Conservation (phyloP, 2,797 vertebrate species). For the Mus spretus region DNA sequence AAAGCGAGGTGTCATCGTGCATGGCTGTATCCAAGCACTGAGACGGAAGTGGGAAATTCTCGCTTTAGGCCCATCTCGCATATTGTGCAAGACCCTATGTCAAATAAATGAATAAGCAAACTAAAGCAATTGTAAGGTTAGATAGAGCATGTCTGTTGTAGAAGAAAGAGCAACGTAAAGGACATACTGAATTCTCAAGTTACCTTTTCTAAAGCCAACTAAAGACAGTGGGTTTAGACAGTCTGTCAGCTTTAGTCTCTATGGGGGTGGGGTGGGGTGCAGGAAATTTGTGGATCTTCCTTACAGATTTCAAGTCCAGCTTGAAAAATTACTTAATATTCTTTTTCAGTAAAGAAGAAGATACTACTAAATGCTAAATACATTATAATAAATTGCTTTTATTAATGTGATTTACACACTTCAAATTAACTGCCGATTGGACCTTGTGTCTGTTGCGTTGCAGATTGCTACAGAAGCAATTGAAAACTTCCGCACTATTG, state of each 20-base stretch:
- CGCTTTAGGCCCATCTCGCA: not conserved
- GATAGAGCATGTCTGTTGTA: not conserved
- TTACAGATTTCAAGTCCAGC: slow-evolving; percentile 15
- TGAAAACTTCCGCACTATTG: slow-evolving; percentile 97
- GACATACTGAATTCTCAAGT: not conserved
- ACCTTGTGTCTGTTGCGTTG: too few species aligned
- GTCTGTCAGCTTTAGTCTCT: not conserved
- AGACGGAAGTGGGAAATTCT: not conserved
- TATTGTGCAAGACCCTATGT: not conserved
- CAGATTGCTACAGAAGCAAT: slow-evolving; percentile 97
- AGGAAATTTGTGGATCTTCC: not conserved
- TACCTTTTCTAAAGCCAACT: not conserved
- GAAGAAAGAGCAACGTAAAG: not conserved
- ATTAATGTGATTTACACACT: too few species aligned
- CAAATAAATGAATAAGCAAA: not conserved
- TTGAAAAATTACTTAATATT: slow-evolving; percentile 17
- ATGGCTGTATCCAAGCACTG: not conserved
- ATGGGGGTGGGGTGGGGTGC: not conserved
- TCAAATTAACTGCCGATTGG: too few species aligned
- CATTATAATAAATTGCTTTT: slow-evolving; percentile 8
- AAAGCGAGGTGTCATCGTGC: not conserved
- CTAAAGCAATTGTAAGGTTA: not conserved
- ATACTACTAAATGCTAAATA: not conserved
- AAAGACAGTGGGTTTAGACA: slow-evolving; percentile 21
- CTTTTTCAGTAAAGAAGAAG: not conserved